phyloP scores from a whole-genome alignment of 2,797 vertebrate species.

The Neoniphon sammara region DNA sequence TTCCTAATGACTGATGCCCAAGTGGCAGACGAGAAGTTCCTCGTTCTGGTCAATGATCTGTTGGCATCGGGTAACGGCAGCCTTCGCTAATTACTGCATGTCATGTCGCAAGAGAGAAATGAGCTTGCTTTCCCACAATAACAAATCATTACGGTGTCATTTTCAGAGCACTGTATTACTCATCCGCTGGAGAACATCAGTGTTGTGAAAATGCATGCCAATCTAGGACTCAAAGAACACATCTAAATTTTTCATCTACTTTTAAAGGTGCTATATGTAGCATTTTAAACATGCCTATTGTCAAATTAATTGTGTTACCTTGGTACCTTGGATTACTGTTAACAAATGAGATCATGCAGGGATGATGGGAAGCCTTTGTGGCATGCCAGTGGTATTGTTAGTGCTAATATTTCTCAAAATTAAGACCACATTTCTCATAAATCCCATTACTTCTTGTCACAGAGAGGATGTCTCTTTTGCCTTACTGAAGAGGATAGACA shows the following conservation, averaged over 20 bases:
- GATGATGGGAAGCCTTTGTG: too few relatives aligned
- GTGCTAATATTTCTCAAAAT: too few relatives aligned
- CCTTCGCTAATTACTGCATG: constrained; percentile 45
- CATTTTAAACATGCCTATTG: constrained; percentile 8
- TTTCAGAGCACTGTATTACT: constrained; percentile 20
- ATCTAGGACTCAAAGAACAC: neutral
- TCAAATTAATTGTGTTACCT: too few relatives aligned
- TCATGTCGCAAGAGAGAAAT: constrained; percentile 42
- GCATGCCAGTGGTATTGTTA: too few relatives aligned
- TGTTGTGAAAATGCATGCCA: constrained; percentile 7
- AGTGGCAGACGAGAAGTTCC: constrained; percentile 93
- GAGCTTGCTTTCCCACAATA: constrained; percentile 23
- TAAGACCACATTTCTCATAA: too few relatives aligned
- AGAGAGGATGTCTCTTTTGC: too few relatives aligned
- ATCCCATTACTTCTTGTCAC: too few relatives aligned
- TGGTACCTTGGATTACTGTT: too few relatives aligned
- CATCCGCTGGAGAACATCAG: constrained; percentile 16
- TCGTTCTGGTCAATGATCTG: constrained; percentile 95
- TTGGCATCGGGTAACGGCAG: constrained; percentile 89
- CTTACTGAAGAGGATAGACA: too few relatives aligned
- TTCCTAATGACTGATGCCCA: constrained; percentile 95
- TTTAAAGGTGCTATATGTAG: neutral
- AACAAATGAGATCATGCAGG: too few relatives aligned
- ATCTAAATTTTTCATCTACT: neutral
- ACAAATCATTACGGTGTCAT: constrained; percentile 30